phyloP scores from a whole-genome alignment of 2,797 vertebrate species.

The Ceyx erithaca region DNA sequence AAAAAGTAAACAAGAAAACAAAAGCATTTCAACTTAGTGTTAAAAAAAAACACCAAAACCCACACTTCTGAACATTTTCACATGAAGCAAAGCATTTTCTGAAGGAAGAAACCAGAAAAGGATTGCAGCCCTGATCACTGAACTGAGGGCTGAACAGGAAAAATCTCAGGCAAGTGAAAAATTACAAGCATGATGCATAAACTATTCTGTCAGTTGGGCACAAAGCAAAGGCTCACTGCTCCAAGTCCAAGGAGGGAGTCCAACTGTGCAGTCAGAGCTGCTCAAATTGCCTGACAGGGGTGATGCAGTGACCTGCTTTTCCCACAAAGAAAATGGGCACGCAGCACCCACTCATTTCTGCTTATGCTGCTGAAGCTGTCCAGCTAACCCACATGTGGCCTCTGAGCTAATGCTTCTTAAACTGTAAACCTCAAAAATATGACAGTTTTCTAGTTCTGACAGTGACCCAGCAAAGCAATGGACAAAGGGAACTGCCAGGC shows the following conservation, averaged over 20 bases:
- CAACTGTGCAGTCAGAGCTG: background rate
- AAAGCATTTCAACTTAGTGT: background rate
- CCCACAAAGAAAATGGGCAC: background rate
- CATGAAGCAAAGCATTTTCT: background rate
- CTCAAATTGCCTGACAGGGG: background rate
- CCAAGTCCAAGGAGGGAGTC: background rate
- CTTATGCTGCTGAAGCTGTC: background rate
- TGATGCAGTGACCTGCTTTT: background rate
- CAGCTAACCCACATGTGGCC: background rate
- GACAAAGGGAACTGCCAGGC: background rate
- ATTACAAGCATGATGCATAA: background rate
- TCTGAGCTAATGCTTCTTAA: background rate
- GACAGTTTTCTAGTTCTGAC: background rate
- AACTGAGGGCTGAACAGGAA: background rate
- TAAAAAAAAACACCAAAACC: background rate
- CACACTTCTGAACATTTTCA: background rate
- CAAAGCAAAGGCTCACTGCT: background rate
- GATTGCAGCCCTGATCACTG: background rate
- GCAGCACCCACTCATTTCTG: background rate
- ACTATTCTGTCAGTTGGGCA: background rate
- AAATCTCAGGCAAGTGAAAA: slow-evolving; percentile 40
- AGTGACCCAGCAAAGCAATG: background rate
- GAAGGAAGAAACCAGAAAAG: background rate
- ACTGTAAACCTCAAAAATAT: background rate
- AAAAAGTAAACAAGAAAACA: background rate